Percentiles rank a stretch among this genome's conserved stretches.
Conservation (phyloP, 2,797 vertebrate genomes). For the Aselliscus stoliczkanus region DNA sequence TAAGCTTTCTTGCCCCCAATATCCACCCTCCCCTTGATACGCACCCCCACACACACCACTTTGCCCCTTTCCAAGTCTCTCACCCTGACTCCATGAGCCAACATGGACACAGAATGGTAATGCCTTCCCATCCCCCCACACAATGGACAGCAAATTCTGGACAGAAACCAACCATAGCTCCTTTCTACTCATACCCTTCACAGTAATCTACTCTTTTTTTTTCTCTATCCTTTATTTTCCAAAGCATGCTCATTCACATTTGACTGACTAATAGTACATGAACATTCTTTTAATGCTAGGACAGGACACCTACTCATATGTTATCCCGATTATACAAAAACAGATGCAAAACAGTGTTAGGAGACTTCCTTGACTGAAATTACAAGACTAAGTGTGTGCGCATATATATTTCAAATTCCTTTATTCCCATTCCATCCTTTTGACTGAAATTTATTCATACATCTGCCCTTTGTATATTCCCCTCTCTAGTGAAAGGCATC, state of each 20-base stretch:
- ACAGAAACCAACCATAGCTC: not conserved
- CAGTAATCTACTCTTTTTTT: not conserved
- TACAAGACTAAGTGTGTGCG: too few relatives aligned
- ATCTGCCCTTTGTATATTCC: not conserved
- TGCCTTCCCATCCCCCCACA: not conserved
- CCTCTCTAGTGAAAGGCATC: not conserved
- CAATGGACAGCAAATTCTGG: not conserved
- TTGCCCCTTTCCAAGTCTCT: not conserved
- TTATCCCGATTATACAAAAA: too few relatives aligned
- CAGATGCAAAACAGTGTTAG: too few relatives aligned
- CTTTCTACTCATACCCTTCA: not conserved
- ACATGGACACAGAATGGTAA: not conserved
- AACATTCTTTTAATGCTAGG: too few relatives aligned
- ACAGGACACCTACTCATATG: too few relatives aligned
- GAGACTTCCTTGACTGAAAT: too few relatives aligned
- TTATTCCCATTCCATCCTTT: too few relatives aligned
- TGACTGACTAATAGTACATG: too few relatives aligned
- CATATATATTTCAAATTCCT: too few relatives aligned
- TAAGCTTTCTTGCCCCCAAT: not conserved
- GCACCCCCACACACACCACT: not conserved
- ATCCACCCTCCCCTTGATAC: too few relatives aligned
- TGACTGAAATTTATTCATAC: too few relatives aligned
- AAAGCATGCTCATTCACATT: not conserved
- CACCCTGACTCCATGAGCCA: not conserved
- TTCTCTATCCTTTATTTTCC: conserved; percentile 10